Evolutionary conservation across 2,113 vertebrate species (phyloP).

Genomic region (Epinephelus cyanopodus): DNA sequence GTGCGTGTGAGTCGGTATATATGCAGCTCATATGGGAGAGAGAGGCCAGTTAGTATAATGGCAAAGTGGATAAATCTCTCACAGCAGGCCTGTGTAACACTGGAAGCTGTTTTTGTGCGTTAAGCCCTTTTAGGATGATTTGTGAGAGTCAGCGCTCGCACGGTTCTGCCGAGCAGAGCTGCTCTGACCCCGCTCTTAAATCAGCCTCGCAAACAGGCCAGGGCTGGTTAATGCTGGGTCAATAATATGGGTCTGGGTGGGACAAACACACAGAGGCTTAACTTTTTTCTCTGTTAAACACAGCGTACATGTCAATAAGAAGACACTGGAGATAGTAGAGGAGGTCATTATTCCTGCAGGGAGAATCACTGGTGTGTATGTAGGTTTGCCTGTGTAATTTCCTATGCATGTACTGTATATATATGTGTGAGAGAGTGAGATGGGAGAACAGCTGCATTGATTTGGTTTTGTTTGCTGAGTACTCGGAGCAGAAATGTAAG

Average conservation of each 20-base stretch:
- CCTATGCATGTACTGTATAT: neutral
- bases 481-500: constrained; percentile 79
- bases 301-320: constrained; percentile 58
- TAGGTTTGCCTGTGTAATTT: constrained; percentile 12
- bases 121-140: constrained; percentile 82
- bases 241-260: constrained; percentile 63
- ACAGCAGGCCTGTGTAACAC: constrained; percentile 61
- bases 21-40: constrained; percentile 48
- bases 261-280: constrained; percentile 45
- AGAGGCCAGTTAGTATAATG: constrained; percentile 67
- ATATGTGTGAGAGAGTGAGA: constrained; percentile 23
- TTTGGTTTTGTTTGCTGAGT: constrained; percentile 78
- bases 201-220: constrained; percentile 69
- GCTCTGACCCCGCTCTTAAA: constrained; percentile 62
- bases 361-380: constrained; percentile 46
- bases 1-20: constrained; percentile 30
- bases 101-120: constrained; percentile 72
- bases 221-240: constrained; percentile 73
- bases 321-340: constrained; percentile 45
- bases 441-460: constrained; percentile 78
- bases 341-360: constrained; percentile 64
- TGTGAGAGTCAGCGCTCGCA: constrained; percentile 71
- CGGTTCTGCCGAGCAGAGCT: constrained; percentile 64
- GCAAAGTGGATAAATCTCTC: constrained; percentile 75
- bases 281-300: constrained; percentile 65